phyloP scores from a whole-genome alignment of 2,113 vertebrate species.

The Aleadryas rufinucha region DNA sequence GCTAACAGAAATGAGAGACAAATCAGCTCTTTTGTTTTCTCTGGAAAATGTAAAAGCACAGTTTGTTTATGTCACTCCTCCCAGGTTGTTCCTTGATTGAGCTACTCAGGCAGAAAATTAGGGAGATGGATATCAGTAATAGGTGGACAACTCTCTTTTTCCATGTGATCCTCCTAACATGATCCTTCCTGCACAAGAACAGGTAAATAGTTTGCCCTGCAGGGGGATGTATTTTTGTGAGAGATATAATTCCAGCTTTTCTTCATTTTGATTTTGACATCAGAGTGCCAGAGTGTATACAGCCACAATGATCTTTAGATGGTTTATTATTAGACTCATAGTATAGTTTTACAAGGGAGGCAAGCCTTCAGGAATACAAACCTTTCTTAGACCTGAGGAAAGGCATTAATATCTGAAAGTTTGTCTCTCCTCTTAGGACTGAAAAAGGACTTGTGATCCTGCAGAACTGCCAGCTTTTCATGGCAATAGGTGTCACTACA shows the following conservation, averaged over 20 bases:
- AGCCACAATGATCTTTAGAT: not conserved
- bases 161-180: not conserved
- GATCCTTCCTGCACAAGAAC: not conserved
- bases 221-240: not conserved
- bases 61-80: not conserved
- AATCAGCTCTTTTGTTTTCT: not conserved
- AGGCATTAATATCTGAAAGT: not conserved
- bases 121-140: not conserved
- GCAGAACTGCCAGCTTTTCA: not conserved
- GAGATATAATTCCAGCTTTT: not conserved
- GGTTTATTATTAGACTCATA: not conserved
- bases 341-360: not conserved
- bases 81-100: not conserved
- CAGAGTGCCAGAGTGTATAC: not conserved
- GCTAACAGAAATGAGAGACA: not conserved
- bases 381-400: not conserved
- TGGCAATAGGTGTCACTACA: not conserved
- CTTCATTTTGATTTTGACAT: not conserved
- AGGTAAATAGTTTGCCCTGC: not conserved
- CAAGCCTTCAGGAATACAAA: not conserved
- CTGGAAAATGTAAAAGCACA: not conserved
- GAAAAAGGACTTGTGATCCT: not conserved
- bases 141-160: not conserved
- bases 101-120: not conserved
- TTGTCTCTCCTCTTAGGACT: not conserved